These are phyloP conservation scores for Calyptommatus sinebrachiatus DNA, from an alignment of 2,113 vertebrate species.

Conservation along the genomic window DNA sequence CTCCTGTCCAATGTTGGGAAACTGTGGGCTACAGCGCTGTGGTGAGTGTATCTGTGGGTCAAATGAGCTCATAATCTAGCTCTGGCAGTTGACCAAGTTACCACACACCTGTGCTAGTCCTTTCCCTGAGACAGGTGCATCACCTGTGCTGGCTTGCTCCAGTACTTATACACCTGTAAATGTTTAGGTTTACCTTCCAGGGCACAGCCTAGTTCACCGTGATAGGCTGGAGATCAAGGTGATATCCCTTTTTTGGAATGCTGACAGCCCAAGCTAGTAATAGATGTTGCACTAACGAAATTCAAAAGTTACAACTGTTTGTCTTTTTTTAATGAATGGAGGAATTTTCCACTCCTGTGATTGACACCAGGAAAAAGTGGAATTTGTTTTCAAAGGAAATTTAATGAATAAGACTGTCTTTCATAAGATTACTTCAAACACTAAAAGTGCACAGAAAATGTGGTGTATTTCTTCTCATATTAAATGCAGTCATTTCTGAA, in stretches of 20 bases:
- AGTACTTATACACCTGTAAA: constrained; percentile 74
- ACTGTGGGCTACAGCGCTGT: constrained; percentile 92
- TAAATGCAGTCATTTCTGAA: too few species aligned
- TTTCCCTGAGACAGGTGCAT: constrained; percentile 71
- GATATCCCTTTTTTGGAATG: constrained; percentile 71
- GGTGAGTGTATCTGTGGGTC: constrained; percentile 86
- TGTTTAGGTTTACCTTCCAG: constrained; percentile 55
- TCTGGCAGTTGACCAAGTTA: constrained; percentile 46
- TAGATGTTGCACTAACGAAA: constrained; percentile 54
- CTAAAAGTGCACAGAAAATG: not conserved
- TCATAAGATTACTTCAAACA: constrained; percentile 8
- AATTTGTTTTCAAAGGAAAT: constrained; percentile 32
- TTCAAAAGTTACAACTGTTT: constrained; percentile 64
- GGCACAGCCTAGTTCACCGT: constrained; percentile 71
- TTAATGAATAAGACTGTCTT: constrained; percentile 1
- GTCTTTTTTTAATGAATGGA: constrained; percentile 62
- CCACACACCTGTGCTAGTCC: constrained; percentile 53
- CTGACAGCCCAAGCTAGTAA: constrained; percentile 62
- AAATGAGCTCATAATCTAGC: constrained; percentile 87
- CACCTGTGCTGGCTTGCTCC: constrained; percentile 55
- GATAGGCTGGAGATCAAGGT: constrained; percentile 68
- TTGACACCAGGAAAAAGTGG: constrained; percentile 32
- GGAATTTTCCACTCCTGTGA: constrained; percentile 60
- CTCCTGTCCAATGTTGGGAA: constrained; percentile 92
- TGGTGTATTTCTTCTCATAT: not conserved